phyloP scores from a whole-genome alignment of 2,888 invertebrate species.

The Lycocerus yunnanus region DNA sequence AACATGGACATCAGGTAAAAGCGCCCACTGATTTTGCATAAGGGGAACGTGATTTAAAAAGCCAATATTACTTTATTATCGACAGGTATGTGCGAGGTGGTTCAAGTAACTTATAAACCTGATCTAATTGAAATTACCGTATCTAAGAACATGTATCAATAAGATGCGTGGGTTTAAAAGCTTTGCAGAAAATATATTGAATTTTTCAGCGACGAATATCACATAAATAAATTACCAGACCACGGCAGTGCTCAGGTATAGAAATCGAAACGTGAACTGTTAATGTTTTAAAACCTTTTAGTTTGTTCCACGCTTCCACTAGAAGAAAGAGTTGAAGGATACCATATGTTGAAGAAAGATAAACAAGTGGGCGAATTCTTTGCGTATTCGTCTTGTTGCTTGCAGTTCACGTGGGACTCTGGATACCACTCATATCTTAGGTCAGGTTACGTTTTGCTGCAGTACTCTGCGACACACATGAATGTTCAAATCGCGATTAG shows the following conservation, averaged over 20 bases:
- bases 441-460: slow-evolving; percentile 42
- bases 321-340: slow-evolving; percentile 20
- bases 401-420: slow-evolving; percentile 51
- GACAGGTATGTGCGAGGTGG: slow-evolving; percentile 18
- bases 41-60: slow-evolving; percentile 6
- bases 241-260: neutral
- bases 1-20: neutral
- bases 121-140: slow-evolving; percentile 22
- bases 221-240: neutral
- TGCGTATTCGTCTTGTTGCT: slow-evolving; percentile 44
- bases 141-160: slow-evolving; percentile 18
- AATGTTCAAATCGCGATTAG: slow-evolving; percentile 37
- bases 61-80: slow-evolving; percentile 17
- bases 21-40: slow-evolving; percentile 11
- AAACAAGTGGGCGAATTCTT: slow-evolving; percentile 52
- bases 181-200: slow-evolving; percentile 8
- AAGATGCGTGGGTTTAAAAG: slow-evolving; percentile 9
- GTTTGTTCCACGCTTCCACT: neutral
- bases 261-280: neutral
- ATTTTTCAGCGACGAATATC: neutral
- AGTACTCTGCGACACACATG: slow-evolving; percentile 44
- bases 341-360: slow-evolving; percentile 38
- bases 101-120: slow-evolving; percentile 13
- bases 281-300: neutral
- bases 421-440: slow-evolving; percentile 47